Conservation (phyloP, 2,113 vertebrate species). For the Lipophrys pholis region DNA sequence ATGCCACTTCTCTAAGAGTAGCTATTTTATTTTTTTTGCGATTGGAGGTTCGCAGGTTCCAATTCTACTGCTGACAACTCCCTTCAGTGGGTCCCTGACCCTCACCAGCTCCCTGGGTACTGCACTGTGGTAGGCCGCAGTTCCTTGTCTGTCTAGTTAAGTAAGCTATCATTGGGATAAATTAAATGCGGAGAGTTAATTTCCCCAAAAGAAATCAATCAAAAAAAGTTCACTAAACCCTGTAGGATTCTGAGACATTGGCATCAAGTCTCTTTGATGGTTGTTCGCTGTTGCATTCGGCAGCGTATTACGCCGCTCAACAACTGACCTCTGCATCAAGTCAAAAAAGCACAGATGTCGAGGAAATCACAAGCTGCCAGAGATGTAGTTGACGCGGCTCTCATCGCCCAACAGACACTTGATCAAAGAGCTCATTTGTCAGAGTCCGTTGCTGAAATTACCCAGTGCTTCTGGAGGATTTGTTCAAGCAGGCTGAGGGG, state of each 20-base stretch:
- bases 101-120: no score
- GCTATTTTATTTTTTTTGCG: no score
- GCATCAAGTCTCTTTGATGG: neutral
- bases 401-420: constrained; percentile 46
- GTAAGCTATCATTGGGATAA: no score
- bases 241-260: no score
- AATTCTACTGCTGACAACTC: no score
- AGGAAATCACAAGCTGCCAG: constrained; percentile 26
- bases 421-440: constrained; percentile 65
- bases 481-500: constrained; percentile 54
- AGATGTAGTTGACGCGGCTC: constrained; percentile 42
- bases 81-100: no score
- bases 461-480: constrained; percentile 54
- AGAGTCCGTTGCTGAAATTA: constrained; percentile 60
- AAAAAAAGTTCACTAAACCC: neutral
- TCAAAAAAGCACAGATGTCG: constrained; percentile 19
- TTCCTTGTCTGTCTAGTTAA: no score
- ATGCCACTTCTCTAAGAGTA: no score
- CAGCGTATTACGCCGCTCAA: constrained; percentile 21
- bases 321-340: constrained; percentile 31
- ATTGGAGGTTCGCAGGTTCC: no score
- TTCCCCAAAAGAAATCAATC: constrained; percentile 1
- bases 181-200: no score
- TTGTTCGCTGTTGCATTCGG: constrained; percentile 26
- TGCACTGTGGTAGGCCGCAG: no score